Evolutionary conservation across 2,113 vertebrate species (phyloP).

Genomic region (Thymallus thymallus): DNA sequence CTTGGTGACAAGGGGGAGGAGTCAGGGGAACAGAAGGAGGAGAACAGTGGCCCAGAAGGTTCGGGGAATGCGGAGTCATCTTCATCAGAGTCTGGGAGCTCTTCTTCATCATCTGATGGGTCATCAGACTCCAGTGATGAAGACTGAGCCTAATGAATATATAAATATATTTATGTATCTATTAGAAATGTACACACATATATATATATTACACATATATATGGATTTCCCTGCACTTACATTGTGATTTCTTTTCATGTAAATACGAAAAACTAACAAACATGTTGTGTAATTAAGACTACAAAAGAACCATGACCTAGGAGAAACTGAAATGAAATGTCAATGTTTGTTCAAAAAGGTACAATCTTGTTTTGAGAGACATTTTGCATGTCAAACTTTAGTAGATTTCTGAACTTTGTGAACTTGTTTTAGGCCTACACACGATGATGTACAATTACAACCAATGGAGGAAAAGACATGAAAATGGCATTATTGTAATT

Average conservation of each 20-base stretch:
- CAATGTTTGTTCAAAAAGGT: constrained; percentile 93
- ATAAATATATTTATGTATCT: constrained; percentile 79
- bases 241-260: constrained; percentile 92
- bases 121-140: constrained; percentile 94
- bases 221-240: constrained; percentile 87
- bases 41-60: constrained; percentile 93
- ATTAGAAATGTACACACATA: constrained; percentile 78
- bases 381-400: constrained; percentile 97
- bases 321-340: constrained; percentile 88
- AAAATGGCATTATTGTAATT: too few species aligned
- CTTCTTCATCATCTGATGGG: constrained; percentile 87
- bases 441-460: constrained; percentile 94
- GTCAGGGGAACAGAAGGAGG: constrained; percentile 79
- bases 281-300: constrained; percentile 92
- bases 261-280: constrained; percentile 84
- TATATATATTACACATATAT: constrained; percentile 68
- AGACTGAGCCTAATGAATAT: constrained; percentile 82
- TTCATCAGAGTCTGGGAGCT: constrained; percentile 89
- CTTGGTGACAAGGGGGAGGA: constrained; percentile 62
- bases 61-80: constrained; percentile 91
- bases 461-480: constrained; percentile 56
- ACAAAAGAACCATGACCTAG: constrained; percentile 54
- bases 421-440: constrained; percentile 86
- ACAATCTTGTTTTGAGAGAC: constrained; percentile 94
- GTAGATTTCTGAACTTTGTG: constrained; percentile 90